Percentiles rank a stretch among this genome's conserved stretches.
phyloP scores from a whole-genome alignment of 2,797 vertebrate species.

The Rhinoraja longicauda region DNA sequence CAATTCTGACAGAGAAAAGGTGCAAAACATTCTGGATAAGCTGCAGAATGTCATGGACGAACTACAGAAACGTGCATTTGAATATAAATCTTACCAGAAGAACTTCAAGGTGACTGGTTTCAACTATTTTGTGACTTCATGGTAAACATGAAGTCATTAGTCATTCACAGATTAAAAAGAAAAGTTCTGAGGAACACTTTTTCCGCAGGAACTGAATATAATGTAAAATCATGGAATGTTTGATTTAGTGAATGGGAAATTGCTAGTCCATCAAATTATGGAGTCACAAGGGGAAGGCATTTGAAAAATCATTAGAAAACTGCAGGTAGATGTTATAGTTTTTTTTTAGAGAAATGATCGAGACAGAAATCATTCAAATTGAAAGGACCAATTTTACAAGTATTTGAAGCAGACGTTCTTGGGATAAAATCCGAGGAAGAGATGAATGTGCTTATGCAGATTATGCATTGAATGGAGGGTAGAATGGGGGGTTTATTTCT shows the following conservation, averaged over 20 bases:
- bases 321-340: not conserved
- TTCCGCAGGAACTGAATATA: not conserved
- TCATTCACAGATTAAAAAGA: not conserved
- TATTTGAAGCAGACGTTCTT: not conserved
- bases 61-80: constrained; percentile 63
- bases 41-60: constrained; percentile 65
- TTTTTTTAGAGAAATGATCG: not conserved
- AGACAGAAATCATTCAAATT: not conserved
- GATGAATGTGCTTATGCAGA: too few species aligned
- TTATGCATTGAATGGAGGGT: not conserved
- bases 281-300: not conserved
- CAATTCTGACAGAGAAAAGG: constrained; percentile 54
- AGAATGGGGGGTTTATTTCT: not conserved
- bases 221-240: not conserved
- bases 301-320: not conserved
- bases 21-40: constrained; percentile 58
- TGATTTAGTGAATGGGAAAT: not conserved
- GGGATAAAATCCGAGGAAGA: not conserved
- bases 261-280: not conserved
- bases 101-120: constrained; percentile 69
- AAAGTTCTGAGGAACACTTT: not conserved
- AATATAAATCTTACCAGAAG: constrained; percentile 71
- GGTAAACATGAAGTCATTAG: not conserved
- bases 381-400: not conserved
- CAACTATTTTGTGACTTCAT: not conserved